Evolutionary conservation across 2,888 invertebrate species (phyloP).

Genomic region (Monoplex corrugatus): DNA sequence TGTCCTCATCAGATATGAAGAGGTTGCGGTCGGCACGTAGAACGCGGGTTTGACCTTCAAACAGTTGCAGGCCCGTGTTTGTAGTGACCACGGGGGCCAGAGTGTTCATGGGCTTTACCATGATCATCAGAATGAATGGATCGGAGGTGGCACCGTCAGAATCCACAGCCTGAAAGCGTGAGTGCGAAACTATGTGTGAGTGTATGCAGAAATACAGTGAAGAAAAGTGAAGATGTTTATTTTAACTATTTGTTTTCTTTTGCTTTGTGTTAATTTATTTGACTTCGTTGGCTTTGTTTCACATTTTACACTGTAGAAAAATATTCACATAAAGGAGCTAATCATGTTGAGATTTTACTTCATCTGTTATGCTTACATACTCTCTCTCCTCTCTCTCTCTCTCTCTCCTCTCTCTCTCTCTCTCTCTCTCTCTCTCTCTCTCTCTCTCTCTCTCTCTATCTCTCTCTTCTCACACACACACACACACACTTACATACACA

Average conservation of each 20-base stretch:
- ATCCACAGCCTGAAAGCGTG: conserved; percentile 76
- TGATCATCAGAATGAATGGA: conserved; percentile 77
- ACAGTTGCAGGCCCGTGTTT: conserved; percentile 78
- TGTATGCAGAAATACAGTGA: too few species aligned
- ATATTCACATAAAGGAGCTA: too few species aligned
- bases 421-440: neutral
- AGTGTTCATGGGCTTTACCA: conserved; percentile 80
- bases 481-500: neutral
- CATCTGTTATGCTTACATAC: neutral
- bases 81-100: conserved; percentile 78
- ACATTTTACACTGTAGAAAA: too few species aligned
- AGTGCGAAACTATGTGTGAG: too few species aligned
- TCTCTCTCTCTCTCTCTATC: neutral
- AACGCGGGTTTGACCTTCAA: conserved; percentile 80
- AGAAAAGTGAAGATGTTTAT: too few species aligned
- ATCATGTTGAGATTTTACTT: too few species aligned
- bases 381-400: neutral
- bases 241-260: too few species aligned
- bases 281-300: too few species aligned
- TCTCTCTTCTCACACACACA: conserved; percentile 22
- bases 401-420: neutral
- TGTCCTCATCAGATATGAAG: conserved; percentile 80
- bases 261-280: too few species aligned
- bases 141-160: conserved; percentile 78
- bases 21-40: conserved; percentile 75